Evolutionary conservation across 2,888 invertebrate genomes (phyloP), one percentile per base, ranked within the genome.

Genomic region (Ligdia adustata): DNA sequence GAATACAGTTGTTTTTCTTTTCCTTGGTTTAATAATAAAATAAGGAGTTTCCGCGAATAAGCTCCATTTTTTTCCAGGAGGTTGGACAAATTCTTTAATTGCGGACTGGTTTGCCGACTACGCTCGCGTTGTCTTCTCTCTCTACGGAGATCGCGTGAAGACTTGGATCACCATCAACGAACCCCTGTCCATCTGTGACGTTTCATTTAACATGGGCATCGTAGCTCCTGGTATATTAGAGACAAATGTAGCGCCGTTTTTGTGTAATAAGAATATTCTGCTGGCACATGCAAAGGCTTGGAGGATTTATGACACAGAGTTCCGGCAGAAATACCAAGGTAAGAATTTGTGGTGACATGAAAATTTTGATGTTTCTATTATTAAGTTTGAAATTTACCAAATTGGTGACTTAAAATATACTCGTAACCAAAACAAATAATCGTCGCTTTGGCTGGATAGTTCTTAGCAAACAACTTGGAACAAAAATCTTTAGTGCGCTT

Each of bases 111-210:
- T 92, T 59, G 85, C 77, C 22, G 91, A 92, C 56, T 94, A 92
- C 64, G 92, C 93, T 0, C 82, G 88, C 13, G 56, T 93, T 0
- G 72, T 89, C 1, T 91, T 89, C 62, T 77, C 82, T 1, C 77
- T 92, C 52, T 93, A 87, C 56, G 93, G 91, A 0, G 91, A 92
- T 58, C 85, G 92, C 26, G 92, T 94, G 1, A 91, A 88, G 66
- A 77, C 87, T 28, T 95, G 94, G 94, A 87, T 94, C 0, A 95
- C 95, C 0, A 88, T 95, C 43, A 95, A 95, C 69, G 95, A 95
- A 64, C 94, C 94, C 0, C 64, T 75, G 14, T 52, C 79, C 1
- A 60, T 85, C 14, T 90, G 91, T 52, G 75, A 79, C 9, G 33
- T 57, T 0, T 72, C 77, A 0, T 92, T 90, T 58, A 86, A 82